Evolutionary conservation across 2,888 invertebrate genomes (phyloP).

Genomic region (Agonopterix arenella): DNA sequence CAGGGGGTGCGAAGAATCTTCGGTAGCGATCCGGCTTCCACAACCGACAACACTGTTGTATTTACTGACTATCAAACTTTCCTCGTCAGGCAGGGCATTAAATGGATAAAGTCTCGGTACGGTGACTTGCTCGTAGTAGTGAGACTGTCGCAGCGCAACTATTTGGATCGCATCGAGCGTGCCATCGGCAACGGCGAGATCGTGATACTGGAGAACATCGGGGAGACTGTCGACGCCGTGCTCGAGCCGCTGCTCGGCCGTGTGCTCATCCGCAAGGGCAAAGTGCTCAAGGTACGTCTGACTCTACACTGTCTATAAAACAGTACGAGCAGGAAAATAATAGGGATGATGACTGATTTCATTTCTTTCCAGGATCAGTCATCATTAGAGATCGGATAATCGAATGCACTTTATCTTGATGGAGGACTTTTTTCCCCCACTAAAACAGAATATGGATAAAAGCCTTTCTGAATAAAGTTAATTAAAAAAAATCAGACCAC

Average conservation of each 20-base stretch:
- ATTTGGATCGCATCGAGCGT: slow-evolving; percentile 88
- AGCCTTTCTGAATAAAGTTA: too few species aligned
- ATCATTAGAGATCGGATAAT: too few species aligned
- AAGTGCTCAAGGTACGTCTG: slow-evolving; percentile 73
- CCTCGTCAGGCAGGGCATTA: slow-evolving; percentile 85
- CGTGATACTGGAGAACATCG: slow-evolving; percentile 92
- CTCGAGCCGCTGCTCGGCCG: slow-evolving; percentile 92
- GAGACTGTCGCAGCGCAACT: slow-evolving; percentile 87
- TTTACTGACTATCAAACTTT: not conserved
- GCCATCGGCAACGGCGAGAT: slow-evolving; percentile 85
- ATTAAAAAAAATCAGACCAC: too few species aligned
- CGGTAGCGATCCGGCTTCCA: too few species aligned
- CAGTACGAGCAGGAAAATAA: too few species aligned
- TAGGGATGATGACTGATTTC: too few species aligned
- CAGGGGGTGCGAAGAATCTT: too few species aligned
- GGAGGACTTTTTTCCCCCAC: too few species aligned
- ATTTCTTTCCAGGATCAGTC: too few species aligned
- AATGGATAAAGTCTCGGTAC: slow-evolving; percentile 96
- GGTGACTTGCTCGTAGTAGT: slow-evolving; percentile 84
- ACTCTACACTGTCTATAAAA: too few species aligned
- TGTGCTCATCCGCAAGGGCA: slow-evolving; percentile 92
- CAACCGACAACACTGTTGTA: not conserved
- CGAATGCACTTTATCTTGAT: too few species aligned
- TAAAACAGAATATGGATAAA: too few species aligned
- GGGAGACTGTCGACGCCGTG: slow-evolving; percentile 92